These are phyloP conservation scores for Tympanoctomys barrerae DNA, from an alignment of 2,797 vertebrate genomes.

Conservation along the genomic window DNA sequence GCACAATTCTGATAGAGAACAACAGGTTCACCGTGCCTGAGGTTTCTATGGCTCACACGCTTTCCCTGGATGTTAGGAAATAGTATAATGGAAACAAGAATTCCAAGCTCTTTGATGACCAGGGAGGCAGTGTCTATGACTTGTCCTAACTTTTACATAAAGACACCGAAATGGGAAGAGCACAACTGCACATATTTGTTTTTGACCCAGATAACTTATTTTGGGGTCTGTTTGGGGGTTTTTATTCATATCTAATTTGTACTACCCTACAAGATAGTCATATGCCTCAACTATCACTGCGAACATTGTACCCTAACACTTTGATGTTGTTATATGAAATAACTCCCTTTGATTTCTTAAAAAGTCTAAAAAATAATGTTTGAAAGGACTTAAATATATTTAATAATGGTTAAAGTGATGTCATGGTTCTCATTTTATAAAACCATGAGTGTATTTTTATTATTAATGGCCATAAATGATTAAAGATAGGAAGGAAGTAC, in stretches of 20 bases:
- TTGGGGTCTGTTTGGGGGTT: constrained; percentile 1
- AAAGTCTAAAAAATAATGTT: not conserved
- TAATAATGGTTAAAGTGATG: not conserved
- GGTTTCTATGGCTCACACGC: not conserved
- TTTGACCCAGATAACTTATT: not conserved
- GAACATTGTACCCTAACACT: not conserved
- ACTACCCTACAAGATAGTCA: not conserved
- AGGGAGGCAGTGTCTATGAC: too few species aligned
- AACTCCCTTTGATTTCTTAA: not conserved
- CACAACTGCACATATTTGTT: not conserved
- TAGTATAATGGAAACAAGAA: not conserved
- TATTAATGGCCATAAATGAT: not conserved
- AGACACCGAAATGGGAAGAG: not conserved
- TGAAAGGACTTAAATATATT: constrained; percentile 19
- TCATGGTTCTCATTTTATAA: not conserved
- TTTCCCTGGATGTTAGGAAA: not conserved
- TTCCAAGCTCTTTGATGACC: not conserved
- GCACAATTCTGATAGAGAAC: not conserved
- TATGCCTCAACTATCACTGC: not conserved
- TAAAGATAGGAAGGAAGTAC: not conserved
- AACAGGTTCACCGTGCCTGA: not conserved
- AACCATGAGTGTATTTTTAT: constrained; percentile 10
- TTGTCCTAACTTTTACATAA: not conserved
- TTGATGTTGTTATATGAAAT: not conserved
- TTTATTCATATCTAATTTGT: not conserved